A percentile compares a stretch with the other conserved stretches of the same genome.
Conservation (phyloP, 2,888 invertebrate species). For the Nephrotoma appendiculata region DNA sequence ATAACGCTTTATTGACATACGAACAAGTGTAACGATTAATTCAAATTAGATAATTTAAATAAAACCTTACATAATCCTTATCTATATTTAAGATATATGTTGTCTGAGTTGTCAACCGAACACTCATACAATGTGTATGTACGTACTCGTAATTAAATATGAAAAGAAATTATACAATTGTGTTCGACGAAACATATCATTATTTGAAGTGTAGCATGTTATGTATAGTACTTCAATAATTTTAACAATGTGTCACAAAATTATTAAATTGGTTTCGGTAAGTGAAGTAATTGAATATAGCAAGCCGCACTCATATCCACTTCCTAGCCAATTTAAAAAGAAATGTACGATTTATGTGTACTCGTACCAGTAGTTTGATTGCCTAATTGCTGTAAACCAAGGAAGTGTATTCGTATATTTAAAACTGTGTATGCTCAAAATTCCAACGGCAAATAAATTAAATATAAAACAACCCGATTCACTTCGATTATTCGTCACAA, state of each 20-base stretch:
- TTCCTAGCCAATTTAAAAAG: not conserved
- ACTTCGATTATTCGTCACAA: no score
- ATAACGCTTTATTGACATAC: no score
- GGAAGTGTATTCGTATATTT: not conserved
- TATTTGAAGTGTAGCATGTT: no score
- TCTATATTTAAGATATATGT: not conserved
- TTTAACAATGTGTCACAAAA: not conserved
- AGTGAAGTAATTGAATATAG: not conserved
- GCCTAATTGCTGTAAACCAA: not conserved
- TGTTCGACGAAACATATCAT: not conserved
- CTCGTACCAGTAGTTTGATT: not conserved
- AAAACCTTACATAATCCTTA: not conserved
- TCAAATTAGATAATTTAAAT: not conserved
- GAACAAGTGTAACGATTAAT: no score
- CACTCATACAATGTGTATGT: not conserved
- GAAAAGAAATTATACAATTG: not conserved
- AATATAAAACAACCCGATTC: no score
- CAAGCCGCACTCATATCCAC: not conserved
- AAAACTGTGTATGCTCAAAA: no score
- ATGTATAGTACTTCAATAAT: not conserved
- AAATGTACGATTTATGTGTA: not conserved
- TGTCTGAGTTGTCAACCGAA: not conserved
- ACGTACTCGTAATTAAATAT: not conserved
- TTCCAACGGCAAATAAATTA: no score
- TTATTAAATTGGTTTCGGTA: not conserved